These are phyloP conservation scores for Pyrrhia umbra DNA, from an alignment of 2,888 invertebrate species.

Conservation along the genomic window DNA sequence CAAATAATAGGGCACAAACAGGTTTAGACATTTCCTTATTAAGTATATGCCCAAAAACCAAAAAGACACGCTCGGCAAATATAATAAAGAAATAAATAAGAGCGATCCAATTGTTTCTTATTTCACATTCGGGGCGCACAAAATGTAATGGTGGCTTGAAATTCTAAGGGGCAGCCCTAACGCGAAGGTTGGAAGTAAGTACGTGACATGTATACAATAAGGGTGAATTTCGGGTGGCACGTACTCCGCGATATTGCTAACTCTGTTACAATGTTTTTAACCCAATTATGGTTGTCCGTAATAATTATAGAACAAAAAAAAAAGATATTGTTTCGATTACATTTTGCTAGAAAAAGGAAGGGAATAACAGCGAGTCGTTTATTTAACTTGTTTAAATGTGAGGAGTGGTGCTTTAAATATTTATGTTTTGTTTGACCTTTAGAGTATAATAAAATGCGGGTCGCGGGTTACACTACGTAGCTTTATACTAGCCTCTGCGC, in stretches of 20 bases:
- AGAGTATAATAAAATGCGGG: no score
- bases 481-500: no score
- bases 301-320: slow-evolving; percentile 59
- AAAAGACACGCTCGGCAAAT: neutral
- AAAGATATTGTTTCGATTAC: slow-evolving; percentile 27
- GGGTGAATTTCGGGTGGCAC: slow-evolving; percentile 70
- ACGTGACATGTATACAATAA: slow-evolving; percentile 76
- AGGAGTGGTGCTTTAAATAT: neutral
- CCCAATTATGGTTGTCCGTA: slow-evolving; percentile 73
- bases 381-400: slow-evolving; percentile 1
- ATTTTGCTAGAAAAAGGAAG: slow-evolving; percentile 13
- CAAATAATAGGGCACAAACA: neutral
- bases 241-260: slow-evolving; percentile 71
- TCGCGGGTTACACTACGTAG: no score
- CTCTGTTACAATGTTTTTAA: slow-evolving; percentile 74
- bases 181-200: slow-evolving; percentile 60
- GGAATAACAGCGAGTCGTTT: slow-evolving; percentile 1
- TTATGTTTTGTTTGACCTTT: neutral
- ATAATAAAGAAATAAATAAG: slow-evolving; percentile 21
- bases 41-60: neutral
- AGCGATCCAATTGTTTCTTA: slow-evolving; percentile 66
- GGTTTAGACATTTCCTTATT: neutral
- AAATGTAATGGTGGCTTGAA: slow-evolving; percentile 72
- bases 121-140: slow-evolving; percentile 72
- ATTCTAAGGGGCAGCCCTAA: slow-evolving; percentile 66